These are phyloP conservation scores for Eclectus roratus DNA, from an alignment of 2,113 vertebrate species.

Conservation along the genomic window DNA sequence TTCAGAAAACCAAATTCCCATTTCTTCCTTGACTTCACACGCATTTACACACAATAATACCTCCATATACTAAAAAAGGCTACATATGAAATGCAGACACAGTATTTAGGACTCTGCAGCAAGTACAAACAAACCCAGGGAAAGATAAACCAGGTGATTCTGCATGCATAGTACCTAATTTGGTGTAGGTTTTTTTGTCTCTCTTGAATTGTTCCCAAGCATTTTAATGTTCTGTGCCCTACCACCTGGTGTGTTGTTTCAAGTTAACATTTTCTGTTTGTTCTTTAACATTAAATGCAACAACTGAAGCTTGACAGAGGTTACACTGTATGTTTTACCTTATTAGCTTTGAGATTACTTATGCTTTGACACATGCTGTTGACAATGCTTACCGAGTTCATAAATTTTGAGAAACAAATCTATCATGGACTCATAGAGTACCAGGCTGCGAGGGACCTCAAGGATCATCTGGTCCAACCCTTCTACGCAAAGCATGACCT, in stretches of 20 bases:
- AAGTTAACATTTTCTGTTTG: fast-evolving
- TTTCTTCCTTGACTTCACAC: background rate
- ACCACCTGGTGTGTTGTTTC: background rate
- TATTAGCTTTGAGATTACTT: background rate
- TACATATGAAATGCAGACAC: background rate
- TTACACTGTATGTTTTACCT: background rate
- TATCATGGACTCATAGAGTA: background rate
- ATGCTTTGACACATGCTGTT: background rate
- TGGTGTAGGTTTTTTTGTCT: background rate
- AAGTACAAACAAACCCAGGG: background rate
- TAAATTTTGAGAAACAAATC: background rate
- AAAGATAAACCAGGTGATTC: background rate
- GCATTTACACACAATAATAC: background rate
- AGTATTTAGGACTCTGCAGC: background rate
- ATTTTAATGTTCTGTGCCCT: background rate
- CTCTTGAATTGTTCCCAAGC: background rate
- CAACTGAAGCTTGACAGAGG: background rate
- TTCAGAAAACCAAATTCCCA: background rate
- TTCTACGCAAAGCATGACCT: background rate
- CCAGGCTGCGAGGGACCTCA: background rate
- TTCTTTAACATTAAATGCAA: background rate
- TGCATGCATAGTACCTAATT: fast-evolving
- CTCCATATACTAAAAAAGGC: fast-evolving
- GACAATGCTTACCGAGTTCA: background rate
- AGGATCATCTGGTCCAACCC: background rate